Percentiles rank a stretch among this genome's conserved stretches.
Conservation (phyloP, 2,113 vertebrate species). For the Pachyramphus minor region DNA sequence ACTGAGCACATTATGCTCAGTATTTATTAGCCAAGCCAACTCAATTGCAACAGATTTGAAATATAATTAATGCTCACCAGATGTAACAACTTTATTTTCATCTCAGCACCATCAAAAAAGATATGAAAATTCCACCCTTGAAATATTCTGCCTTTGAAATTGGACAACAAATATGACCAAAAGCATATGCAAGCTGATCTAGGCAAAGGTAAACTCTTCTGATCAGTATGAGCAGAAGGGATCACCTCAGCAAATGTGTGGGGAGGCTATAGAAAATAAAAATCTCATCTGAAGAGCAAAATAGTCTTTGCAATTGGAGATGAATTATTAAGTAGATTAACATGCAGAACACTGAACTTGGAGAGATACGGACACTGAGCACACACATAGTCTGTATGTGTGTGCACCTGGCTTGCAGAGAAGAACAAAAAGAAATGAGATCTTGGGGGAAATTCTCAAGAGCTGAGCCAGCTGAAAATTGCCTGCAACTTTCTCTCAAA, state of each 20-base stretch:
- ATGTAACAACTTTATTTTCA: neutral
- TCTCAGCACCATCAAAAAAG: neutral
- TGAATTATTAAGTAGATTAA: constrained; percentile 5
- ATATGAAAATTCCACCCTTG: neutral
- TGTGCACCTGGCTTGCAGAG: neutral
- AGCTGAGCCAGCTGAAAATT: neutral
- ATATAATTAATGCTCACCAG: constrained; percentile 6
- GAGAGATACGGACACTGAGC: neutral
- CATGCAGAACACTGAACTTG: neutral
- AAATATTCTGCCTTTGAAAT: constrained; percentile 13
- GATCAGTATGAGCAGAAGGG: neutral
- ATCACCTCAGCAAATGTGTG: neutral
- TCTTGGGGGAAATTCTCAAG: neutral
- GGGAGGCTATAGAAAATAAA: neutral
- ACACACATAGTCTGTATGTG: neutral
- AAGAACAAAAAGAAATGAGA: neutral
- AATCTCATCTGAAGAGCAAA: neutral
- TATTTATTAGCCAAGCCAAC: neutral
- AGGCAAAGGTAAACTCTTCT: neutral
- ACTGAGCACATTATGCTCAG: neutral
- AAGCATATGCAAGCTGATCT: neutral
- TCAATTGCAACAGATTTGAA: neutral
- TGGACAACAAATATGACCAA: neutral
- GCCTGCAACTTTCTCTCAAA: neutral
- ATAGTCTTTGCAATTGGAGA: neutral